These are phyloP conservation scores for Sturmia bella DNA, from an alignment of 2,888 invertebrate species.

Conservation along the genomic window DNA sequence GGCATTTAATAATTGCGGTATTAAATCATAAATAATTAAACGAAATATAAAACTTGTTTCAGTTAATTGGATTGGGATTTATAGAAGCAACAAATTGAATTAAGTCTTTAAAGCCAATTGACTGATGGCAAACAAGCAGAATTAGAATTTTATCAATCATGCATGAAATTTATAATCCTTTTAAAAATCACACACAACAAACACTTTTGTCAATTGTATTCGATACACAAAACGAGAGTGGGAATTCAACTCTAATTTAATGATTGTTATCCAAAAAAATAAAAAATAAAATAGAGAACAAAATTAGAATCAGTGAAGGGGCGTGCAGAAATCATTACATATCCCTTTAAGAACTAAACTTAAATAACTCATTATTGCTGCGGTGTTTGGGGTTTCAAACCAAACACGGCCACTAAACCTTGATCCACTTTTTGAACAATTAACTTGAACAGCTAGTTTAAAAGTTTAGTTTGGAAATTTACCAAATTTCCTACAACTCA, in stretches of 20 bases:
- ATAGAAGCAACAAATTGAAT: neutral
- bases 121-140: neutral
- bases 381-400: too few relatives aligned
- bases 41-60: constrained; percentile 34
- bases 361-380: too few relatives aligned
- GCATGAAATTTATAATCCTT: constrained; percentile 5
- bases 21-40: constrained; percentile 13
- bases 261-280: too few relatives aligned
- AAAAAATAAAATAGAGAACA: too few relatives aligned
- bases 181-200: neutral
- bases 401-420: too few relatives aligned
- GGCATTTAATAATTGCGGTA: neutral
- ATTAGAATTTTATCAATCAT: constrained; percentile 28
- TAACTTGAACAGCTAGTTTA: neutral
- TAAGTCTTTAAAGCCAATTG: constrained; percentile 5
- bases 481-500: neutral
- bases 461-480: neutral
- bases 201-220: neutral
- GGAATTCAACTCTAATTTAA: constrained; percentile 5
- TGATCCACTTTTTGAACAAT: too few relatives aligned
- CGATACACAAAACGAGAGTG: neutral
- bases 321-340: too few relatives aligned
- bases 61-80: constrained; percentile 42
- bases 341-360: too few relatives aligned
- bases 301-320: too few relatives aligned